Evolutionary conservation across 2,113 vertebrate species (phyloP).

Genomic region (Craseonycteris thonglongyai): DNA sequence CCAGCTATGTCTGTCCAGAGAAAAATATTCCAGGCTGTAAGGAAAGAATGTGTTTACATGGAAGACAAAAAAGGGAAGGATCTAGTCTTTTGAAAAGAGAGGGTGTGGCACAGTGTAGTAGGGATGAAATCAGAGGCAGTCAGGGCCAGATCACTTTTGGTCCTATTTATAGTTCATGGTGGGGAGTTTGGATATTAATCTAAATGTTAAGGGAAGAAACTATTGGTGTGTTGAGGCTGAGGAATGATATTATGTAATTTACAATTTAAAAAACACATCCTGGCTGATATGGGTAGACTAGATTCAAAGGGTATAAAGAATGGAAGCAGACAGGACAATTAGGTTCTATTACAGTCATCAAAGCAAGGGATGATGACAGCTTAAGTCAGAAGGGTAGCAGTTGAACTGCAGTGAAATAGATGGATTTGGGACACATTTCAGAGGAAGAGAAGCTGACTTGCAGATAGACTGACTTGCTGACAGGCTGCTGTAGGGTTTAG

Average conservation of each 20-base stretch:
- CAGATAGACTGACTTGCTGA: background rate
- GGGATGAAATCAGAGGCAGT: background rate
- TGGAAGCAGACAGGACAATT: background rate
- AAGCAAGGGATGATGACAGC: background rate
- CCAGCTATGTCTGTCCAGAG: background rate
- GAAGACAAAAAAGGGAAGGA: background rate
- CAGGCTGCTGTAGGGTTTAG: background rate
- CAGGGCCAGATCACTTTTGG: too few relatives aligned
- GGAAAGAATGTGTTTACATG: background rate
- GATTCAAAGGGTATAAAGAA: background rate
- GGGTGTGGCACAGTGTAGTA: background rate
- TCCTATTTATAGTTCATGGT: too few relatives aligned
- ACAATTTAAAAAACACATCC: background rate
- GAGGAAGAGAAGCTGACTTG: background rate
- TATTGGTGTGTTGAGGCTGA: background rate
- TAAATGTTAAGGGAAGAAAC: background rate
- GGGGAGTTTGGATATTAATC: too few relatives aligned
- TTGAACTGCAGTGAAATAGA: background rate
- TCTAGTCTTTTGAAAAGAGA: background rate
- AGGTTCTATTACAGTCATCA: background rate
- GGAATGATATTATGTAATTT: background rate
- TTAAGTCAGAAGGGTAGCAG: background rate
- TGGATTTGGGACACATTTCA: background rate
- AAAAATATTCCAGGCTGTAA: background rate
- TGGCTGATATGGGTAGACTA: background rate